Conservation (phyloP, 2,797 vertebrate genomes). For the Lepilemur ruficaudatus region DNA sequence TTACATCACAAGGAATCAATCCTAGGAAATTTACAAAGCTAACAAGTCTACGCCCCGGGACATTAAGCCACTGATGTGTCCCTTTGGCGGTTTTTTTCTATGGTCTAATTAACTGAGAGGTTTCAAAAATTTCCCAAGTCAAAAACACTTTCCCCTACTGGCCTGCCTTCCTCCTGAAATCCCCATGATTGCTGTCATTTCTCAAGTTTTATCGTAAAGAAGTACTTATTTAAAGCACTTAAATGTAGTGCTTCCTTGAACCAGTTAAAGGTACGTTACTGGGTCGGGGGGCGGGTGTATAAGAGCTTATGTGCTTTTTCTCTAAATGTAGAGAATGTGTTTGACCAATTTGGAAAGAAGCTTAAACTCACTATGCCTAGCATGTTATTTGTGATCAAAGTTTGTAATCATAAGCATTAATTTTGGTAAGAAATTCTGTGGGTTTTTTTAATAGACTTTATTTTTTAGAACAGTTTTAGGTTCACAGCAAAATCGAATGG, state of each 20-base stretch:
- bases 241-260: not conserved
- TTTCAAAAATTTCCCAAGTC: not conserved
- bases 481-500: not conserved
- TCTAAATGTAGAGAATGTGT: not conserved
- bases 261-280: not conserved
- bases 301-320: not conserved
- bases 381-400: not conserved
- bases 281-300: not conserved
- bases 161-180: not conserved
- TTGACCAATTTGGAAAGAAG: not conserved
- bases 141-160: not conserved
- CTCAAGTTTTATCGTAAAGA: constrained; percentile 9
- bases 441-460: not conserved
- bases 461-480: not conserved
- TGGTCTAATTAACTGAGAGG: not conserved
- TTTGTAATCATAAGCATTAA: not conserved
- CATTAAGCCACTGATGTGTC: not conserved
- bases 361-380: not conserved
- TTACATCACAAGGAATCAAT: not conserved
- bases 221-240: not conserved
- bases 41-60: not conserved
- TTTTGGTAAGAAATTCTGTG: not conserved
- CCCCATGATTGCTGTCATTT: not conserved
- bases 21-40: not conserved
- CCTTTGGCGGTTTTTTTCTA: not conserved